A percentile compares a stretch with the other conserved stretches of the same genome.
Conservation (phyloP, 2,888 invertebrate species). For the Oligia latruncula region DNA sequence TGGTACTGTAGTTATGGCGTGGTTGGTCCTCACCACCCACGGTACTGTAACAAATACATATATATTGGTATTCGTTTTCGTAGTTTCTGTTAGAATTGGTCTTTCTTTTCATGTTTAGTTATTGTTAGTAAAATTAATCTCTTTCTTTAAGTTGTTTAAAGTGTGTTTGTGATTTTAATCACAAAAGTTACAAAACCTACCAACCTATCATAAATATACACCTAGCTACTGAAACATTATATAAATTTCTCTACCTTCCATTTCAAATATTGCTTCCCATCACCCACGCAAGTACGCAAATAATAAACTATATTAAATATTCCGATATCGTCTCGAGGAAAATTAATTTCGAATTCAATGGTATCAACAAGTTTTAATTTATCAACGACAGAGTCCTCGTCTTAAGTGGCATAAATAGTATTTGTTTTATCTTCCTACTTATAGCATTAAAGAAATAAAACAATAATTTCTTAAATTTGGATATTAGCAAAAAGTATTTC, state of each 20-base stretch:
- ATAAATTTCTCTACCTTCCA: conserved; percentile 10
- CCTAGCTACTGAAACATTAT: conserved; percentile 20
- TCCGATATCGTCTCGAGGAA: conserved; percentile 16
- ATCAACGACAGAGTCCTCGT: conserved; percentile 3
- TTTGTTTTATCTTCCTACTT: conserved; percentile 4
- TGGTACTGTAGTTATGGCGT: conserved; percentile 38
- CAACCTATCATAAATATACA: neutral
- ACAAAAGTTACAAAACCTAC: conserved; percentile 22
- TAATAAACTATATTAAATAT: conserved; percentile 29
- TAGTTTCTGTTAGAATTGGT: conserved; percentile 10
- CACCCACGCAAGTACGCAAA: conserved; percentile 24
- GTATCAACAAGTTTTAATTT: conserved; percentile 29
- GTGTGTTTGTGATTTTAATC: conserved; percentile 37
- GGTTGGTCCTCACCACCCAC: conserved; percentile 33
- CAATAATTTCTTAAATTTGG: neutral
- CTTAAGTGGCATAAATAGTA: neutral
- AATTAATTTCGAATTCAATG: conserved; percentile 32
- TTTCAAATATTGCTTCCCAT: conserved; percentile 30
- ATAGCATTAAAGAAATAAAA: neutral
- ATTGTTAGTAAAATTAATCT: neutral
- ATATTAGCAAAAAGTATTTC: neutral
- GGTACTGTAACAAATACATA: conserved; percentile 27
- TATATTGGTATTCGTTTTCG: conserved; percentile 34
- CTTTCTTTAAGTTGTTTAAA: neutral
- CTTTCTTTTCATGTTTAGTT: neutral